These are phyloP conservation scores for Dolomedes plantarius DNA, from an alignment of 2,888 invertebrate species.

Conservation along the genomic window DNA sequence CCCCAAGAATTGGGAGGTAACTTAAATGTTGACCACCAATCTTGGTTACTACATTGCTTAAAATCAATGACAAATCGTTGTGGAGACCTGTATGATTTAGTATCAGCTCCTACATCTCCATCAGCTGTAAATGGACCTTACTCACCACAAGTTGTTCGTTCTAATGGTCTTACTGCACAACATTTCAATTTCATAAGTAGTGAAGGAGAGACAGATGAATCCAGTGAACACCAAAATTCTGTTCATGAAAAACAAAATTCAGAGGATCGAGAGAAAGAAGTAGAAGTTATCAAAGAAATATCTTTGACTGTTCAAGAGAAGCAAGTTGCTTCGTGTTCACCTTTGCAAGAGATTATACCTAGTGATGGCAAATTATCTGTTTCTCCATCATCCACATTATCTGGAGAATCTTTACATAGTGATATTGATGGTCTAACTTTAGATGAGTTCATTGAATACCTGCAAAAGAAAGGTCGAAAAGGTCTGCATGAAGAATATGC, in stretches of 20 bases:
- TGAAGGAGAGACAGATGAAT: conserved; percentile 71
- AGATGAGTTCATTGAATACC: conserved; percentile 85
- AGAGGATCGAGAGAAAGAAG: conserved; percentile 73
- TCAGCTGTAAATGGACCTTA: conserved; percentile 27
- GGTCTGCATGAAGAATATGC: conserved; percentile 90
- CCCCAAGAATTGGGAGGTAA: conserved; percentile 92
- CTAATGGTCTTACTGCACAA: conserved; percentile 25
- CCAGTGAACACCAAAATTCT: conserved; percentile 75
- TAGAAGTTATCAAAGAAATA: conserved; percentile 71
- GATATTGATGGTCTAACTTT: conserved; percentile 79
- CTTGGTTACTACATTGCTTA: conserved; percentile 87
- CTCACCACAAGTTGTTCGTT: conserved; percentile 27
- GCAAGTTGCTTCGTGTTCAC: conserved; percentile 33
- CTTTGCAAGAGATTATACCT: conserved; percentile 26
- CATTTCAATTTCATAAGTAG: conserved; percentile 48
- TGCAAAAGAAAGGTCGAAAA: conserved; percentile 85
- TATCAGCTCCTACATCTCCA: conserved; percentile 64
- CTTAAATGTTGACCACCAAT: conserved; percentile 89
- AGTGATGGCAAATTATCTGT: conserved; percentile 34
- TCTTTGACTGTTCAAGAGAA: conserved; percentile 39
- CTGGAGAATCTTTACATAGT: conserved; percentile 57
- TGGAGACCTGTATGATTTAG: conserved; percentile 71
- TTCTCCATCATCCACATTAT: conserved; percentile 44
- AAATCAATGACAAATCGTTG: conserved; percentile 77
- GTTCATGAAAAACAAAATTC: conserved; percentile 73